Conservation (phyloP, 1,140 invertebrate species). For the Ectropis grisescens region DNA sequence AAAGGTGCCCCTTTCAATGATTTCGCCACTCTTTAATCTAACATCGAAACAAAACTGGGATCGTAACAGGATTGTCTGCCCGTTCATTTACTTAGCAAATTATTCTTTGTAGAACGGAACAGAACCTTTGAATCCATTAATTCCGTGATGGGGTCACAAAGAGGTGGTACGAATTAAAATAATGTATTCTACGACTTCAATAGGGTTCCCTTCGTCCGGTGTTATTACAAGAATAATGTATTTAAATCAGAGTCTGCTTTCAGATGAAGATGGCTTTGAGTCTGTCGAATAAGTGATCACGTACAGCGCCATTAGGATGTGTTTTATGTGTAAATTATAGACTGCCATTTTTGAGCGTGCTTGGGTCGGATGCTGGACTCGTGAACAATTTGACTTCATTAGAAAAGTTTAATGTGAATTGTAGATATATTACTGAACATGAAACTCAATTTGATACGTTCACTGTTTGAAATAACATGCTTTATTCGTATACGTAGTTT, state of each 20-base stretch:
- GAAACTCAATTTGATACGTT: too few relatives aligned
- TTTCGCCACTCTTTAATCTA: conserved; percentile 63
- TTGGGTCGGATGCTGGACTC: conserved; percentile 29
- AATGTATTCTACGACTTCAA: conserved; percentile 68
- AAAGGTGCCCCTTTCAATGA: conserved; percentile 54
- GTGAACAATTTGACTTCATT: conserved; percentile 55
- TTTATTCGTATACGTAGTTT: conserved; percentile 3
- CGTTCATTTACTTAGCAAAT: conserved; percentile 69
- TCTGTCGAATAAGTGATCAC: conserved; percentile 60
- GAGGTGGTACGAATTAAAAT: conserved; percentile 68
- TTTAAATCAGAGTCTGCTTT: conserved; percentile 67
- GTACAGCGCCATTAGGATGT: conserved; percentile 63
- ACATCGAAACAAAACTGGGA: conserved; percentile 61
- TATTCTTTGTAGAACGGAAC: conserved; percentile 68
- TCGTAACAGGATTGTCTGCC: conserved; percentile 62
- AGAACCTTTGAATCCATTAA: conserved; percentile 68
- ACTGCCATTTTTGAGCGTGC: conserved; percentile 57
- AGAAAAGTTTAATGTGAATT: conserved; percentile 53
- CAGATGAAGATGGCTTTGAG: conserved; percentile 60
- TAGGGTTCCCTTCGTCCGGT: conserved; percentile 58
- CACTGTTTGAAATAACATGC: too few relatives aligned
- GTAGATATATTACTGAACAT: too few relatives aligned
- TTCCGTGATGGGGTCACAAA: conserved; percentile 64
- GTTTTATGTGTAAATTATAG: conserved; percentile 70
- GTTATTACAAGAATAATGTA: conserved; percentile 69